A percentile compares a stretch with the other conserved stretches of the same genome.
phyloP scores from a whole-genome alignment of 2,797 vertebrate species.

The Tiaroga cobitis region DNA sequence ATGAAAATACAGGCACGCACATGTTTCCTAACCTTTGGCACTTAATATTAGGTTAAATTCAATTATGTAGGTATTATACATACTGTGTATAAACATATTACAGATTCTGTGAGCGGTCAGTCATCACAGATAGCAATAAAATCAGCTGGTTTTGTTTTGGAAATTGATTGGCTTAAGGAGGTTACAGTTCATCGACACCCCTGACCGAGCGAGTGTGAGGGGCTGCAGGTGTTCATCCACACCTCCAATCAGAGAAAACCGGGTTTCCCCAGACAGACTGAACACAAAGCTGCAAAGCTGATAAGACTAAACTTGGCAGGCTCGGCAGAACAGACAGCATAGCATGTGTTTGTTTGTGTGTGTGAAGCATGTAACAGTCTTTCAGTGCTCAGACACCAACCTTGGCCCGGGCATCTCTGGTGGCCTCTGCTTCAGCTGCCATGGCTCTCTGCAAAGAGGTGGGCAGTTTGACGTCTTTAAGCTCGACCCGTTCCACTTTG shows the following conservation, averaged over 20 bases:
- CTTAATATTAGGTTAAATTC: no score
- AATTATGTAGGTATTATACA: neutral
- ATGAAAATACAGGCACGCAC: neutral
- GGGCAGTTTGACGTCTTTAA: constrained; percentile 79
- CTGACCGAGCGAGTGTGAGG: neutral
- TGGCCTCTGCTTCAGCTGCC: constrained; percentile 81
- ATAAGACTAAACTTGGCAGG: constrained; percentile 47
- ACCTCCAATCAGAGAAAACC: constrained; percentile 31
- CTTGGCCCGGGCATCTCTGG: constrained; percentile 70
- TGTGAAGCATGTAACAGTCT: constrained; percentile 15
- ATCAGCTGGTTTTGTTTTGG: constrained; percentile 20
- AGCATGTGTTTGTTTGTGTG: constrained; percentile 3
- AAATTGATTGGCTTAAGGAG: constrained; percentile 30
- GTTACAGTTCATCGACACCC: constrained; percentile 16
- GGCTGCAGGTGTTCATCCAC: neutral
- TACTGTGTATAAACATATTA: neutral
- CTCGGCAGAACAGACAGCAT: neutral
- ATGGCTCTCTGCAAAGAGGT: constrained; percentile 78
- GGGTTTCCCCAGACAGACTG: constrained; percentile 35
- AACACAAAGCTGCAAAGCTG: constrained; percentile 54
- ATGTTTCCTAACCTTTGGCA: no score
- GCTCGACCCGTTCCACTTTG: constrained; percentile 78
- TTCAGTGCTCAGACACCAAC: constrained; percentile 45
- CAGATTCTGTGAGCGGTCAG: neutral
- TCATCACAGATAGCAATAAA: constrained; percentile 6